Evolutionary conservation across 2,888 invertebrate species (phyloP), one percentile per base, ranked within the genome.

Genomic region (Cephus pulcher): DNA sequence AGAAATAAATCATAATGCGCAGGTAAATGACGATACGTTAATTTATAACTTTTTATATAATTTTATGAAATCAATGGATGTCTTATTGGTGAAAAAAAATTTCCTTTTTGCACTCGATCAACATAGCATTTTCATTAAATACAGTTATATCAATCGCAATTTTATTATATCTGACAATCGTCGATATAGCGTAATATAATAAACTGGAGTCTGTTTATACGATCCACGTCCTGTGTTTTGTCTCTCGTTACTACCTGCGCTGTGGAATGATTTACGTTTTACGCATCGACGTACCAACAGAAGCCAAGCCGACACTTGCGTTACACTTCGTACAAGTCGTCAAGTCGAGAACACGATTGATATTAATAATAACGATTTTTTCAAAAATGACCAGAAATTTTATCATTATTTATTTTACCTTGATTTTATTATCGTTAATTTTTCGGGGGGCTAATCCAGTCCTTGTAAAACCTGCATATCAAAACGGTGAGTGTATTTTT

Each of bases 221-320:
- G 71, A 34, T 9, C 12, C 30, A 77, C 83, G 75, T 83, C 81
- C 82, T 79, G 81, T 80, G 80, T 79, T 79, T 77, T 75, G 78
- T 74, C 73, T 84, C 83, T 32, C 68, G 80, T 84, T 84, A 82
- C 84, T 68, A 74, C 77, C 76, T 56, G 56, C 56, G 56, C 56
- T 56, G 56, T 23, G 56, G 9, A 56, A 56, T 56, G 56, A 56
- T 23, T 56, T 23, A 56, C 56, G 56, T 56, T 56, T 23, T 56
- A 56, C 56, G 56, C 56, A 56, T 56, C 56, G 56, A 56, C 23
- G 56, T 23, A 23, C 56, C 56, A 56, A 56, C 56, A 56, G 56
- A 56, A 56, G 23, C 56, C 9, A 23, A 56, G 56, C 56, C 23
- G 56, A 56, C 56, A 23, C 56, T 56, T 56, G 56, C 56, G 23